Evolutionary conservation across 2,888 invertebrate genomes (phyloP).

Genomic region (Heteromyza rotundicornis): DNA sequence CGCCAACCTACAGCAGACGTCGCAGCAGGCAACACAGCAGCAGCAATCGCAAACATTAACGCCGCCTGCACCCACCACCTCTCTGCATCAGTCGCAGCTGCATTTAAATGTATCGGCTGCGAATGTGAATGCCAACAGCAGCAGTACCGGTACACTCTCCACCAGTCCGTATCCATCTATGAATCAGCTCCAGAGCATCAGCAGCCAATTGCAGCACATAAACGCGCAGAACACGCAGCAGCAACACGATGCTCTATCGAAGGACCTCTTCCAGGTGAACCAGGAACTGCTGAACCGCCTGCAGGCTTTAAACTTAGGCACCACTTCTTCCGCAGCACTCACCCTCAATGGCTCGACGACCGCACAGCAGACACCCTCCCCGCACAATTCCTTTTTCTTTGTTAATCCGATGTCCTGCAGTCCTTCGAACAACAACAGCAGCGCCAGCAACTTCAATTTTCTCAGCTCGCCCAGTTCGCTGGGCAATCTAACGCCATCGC

Average conservation of each 20-base stretch:
- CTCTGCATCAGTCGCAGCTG: constrained; percentile 44
- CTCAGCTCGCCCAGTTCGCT: constrained; percentile 47
- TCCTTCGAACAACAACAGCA: constrained; percentile 46
- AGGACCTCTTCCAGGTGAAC: constrained; percentile 62
- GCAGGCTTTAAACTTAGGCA: constrained; percentile 58
- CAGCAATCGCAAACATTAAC: constrained; percentile 44
- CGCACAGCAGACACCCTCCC: constrained; percentile 49
- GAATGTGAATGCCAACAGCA: constrained; percentile 18
- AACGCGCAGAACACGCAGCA: constrained; percentile 38
- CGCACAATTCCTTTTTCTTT: constrained; percentile 60
- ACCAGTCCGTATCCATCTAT: constrained; percentile 56
- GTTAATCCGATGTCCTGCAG: constrained; percentile 61
- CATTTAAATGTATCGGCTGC: constrained; percentile 44
- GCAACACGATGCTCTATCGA: constrained; percentile 59
- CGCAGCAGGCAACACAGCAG: constrained; percentile 56
- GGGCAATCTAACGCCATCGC: constrained; percentile 57
- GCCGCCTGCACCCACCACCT: constrained; percentile 31
- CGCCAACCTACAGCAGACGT: constrained; percentile 40
- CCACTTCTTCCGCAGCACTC: constrained; percentile 22
- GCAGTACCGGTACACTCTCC: constrained; percentile 36
- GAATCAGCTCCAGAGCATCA: constrained; percentile 57
- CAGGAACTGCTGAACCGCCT: constrained; percentile 61
- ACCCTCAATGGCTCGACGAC: constrained; percentile 34
- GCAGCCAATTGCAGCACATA: constrained; percentile 55
- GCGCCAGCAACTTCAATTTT: constrained; percentile 53